phyloP scores from a whole-genome alignment of 1,140 invertebrate genomes.

The Hylaeus anthracinus region DNA sequence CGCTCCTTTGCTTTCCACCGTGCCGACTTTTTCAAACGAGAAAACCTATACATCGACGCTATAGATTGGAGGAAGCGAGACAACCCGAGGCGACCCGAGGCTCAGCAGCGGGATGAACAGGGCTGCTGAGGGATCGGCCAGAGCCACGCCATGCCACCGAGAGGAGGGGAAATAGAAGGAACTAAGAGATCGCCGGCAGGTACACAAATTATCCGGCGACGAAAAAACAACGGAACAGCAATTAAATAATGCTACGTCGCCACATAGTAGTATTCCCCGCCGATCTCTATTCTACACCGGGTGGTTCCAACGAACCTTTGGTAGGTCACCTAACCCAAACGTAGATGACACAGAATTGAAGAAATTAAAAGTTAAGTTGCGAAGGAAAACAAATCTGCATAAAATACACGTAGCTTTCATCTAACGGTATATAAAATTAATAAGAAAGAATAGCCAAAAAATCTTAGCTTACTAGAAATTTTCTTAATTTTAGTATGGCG shows the following conservation, averaged over 20 bases:
- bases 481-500: no score
- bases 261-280: conserved; percentile 66
- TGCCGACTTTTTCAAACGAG: conserved; percentile 48
- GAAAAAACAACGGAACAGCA: conserved; percentile 79
- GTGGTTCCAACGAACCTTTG: conserved; percentile 42
- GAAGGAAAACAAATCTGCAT: no score
- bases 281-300: conserved; percentile 58
- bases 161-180: conserved; percentile 27
- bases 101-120: conserved; percentile 11
- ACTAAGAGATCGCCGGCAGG: conserved; percentile 66
- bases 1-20: conserved; percentile 21
- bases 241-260: conserved; percentile 78
- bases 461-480: no score
- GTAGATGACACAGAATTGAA: no score
- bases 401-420: no score
- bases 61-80: conserved; percentile 57
- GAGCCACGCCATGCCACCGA: conserved; percentile 17
- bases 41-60: conserved; percentile 55
- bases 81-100: conserved; percentile 11
- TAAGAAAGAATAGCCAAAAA: no score
- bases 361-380: no score
- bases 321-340: background rate
- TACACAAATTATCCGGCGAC: conserved; percentile 79
- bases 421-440: no score
- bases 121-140: background rate